Percentiles rank a stretch among this genome's conserved stretches.
Conservation (phyloP, 1,140 invertebrate species). For the Micrasema minimum region DNA sequence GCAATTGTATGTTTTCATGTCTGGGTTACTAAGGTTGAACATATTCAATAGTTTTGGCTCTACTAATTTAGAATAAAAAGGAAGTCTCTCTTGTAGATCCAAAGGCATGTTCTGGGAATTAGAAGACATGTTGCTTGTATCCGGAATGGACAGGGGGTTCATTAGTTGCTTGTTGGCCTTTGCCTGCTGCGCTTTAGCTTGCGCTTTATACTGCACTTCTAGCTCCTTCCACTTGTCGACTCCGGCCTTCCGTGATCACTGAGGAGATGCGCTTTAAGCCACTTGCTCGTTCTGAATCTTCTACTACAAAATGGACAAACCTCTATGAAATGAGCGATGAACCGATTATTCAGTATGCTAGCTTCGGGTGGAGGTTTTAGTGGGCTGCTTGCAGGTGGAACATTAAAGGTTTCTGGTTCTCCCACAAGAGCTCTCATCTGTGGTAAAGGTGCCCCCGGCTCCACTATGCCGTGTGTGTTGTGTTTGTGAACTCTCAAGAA, state of each 20-base stretch:
- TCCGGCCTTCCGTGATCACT: constrained; percentile 84
- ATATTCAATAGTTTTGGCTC: constrained; percentile 51
- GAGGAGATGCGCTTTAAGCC: constrained; percentile 88
- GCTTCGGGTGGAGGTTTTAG: constrained; percentile 66
- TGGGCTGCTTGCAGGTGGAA: constrained; percentile 63
- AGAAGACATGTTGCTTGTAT: constrained; percentile 65
- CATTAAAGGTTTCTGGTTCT: constrained; percentile 48
- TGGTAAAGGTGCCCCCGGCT: constrained; percentile 68
- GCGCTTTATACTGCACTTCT: constrained; percentile 59
- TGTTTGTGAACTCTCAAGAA: constrained; percentile 97
- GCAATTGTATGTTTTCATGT: constrained; percentile 83
- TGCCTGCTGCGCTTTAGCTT: constrained; percentile 54
- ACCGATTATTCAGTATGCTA: constrained; percentile 70
- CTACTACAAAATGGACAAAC: constrained; percentile 88
- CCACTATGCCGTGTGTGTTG: constrained; percentile 95
- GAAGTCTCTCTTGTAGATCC: constrained; percentile 60
- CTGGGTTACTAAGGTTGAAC: constrained; percentile 51
- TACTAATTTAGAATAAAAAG: constrained; percentile 50
- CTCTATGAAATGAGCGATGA: constrained; percentile 79
- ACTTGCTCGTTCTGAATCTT: constrained; percentile 89
- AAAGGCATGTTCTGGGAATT: constrained; percentile 72
- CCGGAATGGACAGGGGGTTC: constrained; percentile 44
- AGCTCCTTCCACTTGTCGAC: constrained; percentile 78
- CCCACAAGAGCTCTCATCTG: constrained; percentile 51
- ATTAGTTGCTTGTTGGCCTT: constrained; percentile 55